Base-by-base conservation (phyloP, 1,140 invertebrate genomes). In the Pissodes strobi region DNA sequence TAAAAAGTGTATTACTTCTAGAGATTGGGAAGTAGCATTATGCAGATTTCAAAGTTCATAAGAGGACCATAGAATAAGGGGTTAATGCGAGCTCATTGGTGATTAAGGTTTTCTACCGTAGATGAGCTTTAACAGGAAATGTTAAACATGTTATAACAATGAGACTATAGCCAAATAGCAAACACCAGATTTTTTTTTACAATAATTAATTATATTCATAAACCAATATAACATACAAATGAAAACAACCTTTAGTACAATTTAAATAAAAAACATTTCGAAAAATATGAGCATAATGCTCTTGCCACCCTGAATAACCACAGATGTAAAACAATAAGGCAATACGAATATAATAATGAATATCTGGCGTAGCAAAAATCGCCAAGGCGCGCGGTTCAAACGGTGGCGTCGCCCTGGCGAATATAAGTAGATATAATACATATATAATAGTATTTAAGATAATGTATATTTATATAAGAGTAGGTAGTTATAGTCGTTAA, bases 271-370 rank as follows among this genome's bases (percentile, higher is more conserved):
- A 69, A 69, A 69, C 59, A 69, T 58, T 55, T 66, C 67, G 56
- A 69, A 66, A 69, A 69, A 69, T 66, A 69, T 38, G 51, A 55
- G 63, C 66, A 27, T 55, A 55, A 68, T 71, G 73, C 75, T 76
- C 72, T 73, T 75, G 73, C 69, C 74, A 76, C 75, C 75, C 75
- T 76, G 74, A 75, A 75, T 76, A 77, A 77, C 74, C 74, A 68
- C 65, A 69, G 39, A 60, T 71, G 65, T 69, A 66, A 56, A 73
- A 71, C 66, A 68, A 64, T 59, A 72, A 76, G 68, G 68, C 65
- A 71, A 73, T 71, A 70, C 60, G 63, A 70, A 64, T 64, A 64
- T 67, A 68, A 61, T 67, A 64, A 48, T 58, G 27, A 52, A 67
- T 52, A 64, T 55, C 45, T 51, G 18, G 53, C 43, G 41, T 49